Conservation (phyloP, 2,888 invertebrate genomes). For the Acholoe squamosa region DNA sequence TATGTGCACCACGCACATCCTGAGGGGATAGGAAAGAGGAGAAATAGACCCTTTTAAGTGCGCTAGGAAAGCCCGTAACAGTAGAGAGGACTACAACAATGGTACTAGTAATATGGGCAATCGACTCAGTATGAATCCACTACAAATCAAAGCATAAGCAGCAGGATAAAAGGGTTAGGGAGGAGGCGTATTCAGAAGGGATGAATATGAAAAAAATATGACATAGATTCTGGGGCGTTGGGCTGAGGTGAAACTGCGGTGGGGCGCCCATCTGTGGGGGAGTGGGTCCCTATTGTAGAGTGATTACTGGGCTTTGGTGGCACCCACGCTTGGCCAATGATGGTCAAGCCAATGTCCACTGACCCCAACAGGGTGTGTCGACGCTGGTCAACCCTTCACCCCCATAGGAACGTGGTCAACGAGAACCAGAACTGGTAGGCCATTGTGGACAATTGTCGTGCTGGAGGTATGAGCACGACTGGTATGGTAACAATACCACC, state of each 20-base stretch:
- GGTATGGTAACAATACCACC: neutral
- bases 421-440: neutral
- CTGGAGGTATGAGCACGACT: neutral
- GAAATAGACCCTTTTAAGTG: too few species aligned
- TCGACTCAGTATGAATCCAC: neutral
- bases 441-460: neutral
- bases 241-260: neutral
- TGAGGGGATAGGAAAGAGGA: too few species aligned
- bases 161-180: neutral
- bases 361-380: constrained; percentile 31
- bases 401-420: neutral
- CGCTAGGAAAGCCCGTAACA: too few species aligned
- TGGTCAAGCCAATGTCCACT: constrained; percentile 44
- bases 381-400: neutral
- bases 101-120: neutral
- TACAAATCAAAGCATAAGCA: neutral
- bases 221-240: neutral
- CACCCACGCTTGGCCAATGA: neutral
- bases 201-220: neutral
- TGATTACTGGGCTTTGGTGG: constrained; percentile 48
- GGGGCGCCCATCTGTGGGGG: constrained; percentile 10
- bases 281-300: neutral
- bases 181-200: neutral
- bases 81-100: too few species aligned
- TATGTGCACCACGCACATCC: too few species aligned